Evolutionary conservation across 2,888 invertebrate genomes (phyloP).

Genomic region (Dynastes tityus): DNA sequence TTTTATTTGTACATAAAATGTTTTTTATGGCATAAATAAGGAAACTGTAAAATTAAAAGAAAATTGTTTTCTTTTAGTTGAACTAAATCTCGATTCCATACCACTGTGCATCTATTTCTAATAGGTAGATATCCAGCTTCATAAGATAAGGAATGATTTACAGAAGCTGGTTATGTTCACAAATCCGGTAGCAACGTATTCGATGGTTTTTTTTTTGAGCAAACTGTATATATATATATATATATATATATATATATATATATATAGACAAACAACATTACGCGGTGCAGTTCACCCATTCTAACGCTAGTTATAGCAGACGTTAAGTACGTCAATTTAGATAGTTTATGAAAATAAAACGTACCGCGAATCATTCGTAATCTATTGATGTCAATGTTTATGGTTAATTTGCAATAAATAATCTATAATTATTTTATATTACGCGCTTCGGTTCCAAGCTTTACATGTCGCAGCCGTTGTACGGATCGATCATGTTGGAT

Average conservation of each 20-base stretch:
- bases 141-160: no score
- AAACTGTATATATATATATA: neutral
- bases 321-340: slow-evolving; percentile 48
- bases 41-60: no score
- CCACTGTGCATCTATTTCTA: no score
- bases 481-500: neutral
- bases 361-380: slow-evolving; percentile 29
- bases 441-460: slow-evolving; percentile 21
- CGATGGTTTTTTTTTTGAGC: neutral
- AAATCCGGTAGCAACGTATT: no score
- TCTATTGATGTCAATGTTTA: slow-evolving; percentile 45
- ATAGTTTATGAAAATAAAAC: slow-evolving; percentile 46
- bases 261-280: neutral
- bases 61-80: no score
- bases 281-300: neutral
- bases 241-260: no score
- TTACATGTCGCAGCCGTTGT: neutral
- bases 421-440: slow-evolving; percentile 47
- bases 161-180: no score
- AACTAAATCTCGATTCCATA: no score
- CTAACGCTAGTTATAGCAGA: slow-evolving; percentile 2
- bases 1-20: no score
- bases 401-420: slow-evolving; percentile 48
- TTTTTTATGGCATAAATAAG: no score
- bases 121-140: no score